phyloP scores from a whole-genome alignment of 2,113 vertebrate species.

The Amblyopsis rosae region DNA sequence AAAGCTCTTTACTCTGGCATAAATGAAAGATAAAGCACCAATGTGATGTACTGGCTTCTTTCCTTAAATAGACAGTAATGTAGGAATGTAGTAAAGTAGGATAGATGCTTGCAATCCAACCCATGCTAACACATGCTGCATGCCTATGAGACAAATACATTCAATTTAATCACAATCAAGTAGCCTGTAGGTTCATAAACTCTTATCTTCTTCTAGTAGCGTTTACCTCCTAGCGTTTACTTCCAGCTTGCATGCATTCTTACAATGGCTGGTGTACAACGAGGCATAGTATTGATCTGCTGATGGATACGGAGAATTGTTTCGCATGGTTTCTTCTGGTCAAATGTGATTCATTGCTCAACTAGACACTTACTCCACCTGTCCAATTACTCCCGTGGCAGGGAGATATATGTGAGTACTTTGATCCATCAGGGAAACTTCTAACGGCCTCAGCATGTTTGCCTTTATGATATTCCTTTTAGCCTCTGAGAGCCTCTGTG shows the following conservation, averaged over 20 bases:
- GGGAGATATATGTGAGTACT: constrained; percentile 2
- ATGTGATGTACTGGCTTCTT: constrained; percentile 18
- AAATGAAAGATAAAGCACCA: constrained; percentile 8
- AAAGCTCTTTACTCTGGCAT: constrained; percentile 6
- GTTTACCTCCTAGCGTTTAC: too few species aligned
- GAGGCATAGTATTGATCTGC: constrained; percentile 29
- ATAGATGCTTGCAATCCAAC: constrained; percentile 16
- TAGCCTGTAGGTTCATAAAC: too few species aligned
- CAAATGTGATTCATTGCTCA: constrained; percentile 38
- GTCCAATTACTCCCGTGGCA: neutral
- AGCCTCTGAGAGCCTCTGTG: neutral
- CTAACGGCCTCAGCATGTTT: neutral
- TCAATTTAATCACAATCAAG: too few species aligned
- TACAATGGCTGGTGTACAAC: neutral
- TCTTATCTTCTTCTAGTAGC: too few species aligned
- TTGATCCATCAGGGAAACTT: neutral
- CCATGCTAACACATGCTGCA: neutral
- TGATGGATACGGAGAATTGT: constrained; percentile 50
- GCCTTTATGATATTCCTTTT: neutral
- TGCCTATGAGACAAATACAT: too few species aligned
- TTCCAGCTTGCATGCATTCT: too few species aligned
- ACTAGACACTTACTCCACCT: constrained; percentile 6
- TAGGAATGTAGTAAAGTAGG: constrained; percentile 41
- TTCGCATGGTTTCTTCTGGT: constrained; percentile 41
- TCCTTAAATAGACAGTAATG: constrained; percentile 44